Base-by-base conservation (phyloP, 1,140 invertebrate genomes). In the Drosophila pandora region DNA sequence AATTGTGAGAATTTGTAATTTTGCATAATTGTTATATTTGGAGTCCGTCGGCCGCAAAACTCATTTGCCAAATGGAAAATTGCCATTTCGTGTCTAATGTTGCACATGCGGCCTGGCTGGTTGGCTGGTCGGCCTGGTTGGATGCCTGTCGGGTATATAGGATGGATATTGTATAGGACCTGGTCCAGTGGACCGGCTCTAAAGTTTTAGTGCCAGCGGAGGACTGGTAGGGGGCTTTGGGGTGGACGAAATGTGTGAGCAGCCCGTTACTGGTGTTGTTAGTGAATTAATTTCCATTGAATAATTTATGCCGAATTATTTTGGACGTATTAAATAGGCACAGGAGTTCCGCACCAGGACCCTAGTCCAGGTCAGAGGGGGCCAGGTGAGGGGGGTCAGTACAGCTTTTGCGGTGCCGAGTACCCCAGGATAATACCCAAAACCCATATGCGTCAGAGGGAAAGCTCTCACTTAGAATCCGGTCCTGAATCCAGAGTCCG, bases 1-100 rank as follows among this genome's bases (percentile, higher is more conserved):
- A 90, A 90, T 88, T 88, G 88, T 79, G 88, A 88, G 88, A 88
- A 90, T 90, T 90, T 90, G 88, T 90, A 90, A 90, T 90, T 90
- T 90, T 90, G 88, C 88, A 90, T 90, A 90, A 90, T 90, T 90
- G 88, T 81, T 90, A 74, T 90, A 81, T 82, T 89, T 88, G 83
- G 81, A 81, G 76, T 89, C 88, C 75, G 79, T 78, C 83, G 79
- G 79, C 87, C 83, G 83, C 83, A 90, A 90, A 90, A 90, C 82
- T 90, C 87, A 90, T 90, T 90, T 90, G 88, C 79, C 87, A 90
- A 90, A 90, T 90, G 87, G 87, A 90, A 90, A 90, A 80, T 90
- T 90, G 80, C 79, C 87, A 87, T 89, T 89, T 89, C 85, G 84
- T 89, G 80, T 85, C 72, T 90, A 90, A 82, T 83, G 87, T 80